Base-by-base conservation (phyloP, 1,140 invertebrate genomes). In the Meloidogyne exigua region DNA sequence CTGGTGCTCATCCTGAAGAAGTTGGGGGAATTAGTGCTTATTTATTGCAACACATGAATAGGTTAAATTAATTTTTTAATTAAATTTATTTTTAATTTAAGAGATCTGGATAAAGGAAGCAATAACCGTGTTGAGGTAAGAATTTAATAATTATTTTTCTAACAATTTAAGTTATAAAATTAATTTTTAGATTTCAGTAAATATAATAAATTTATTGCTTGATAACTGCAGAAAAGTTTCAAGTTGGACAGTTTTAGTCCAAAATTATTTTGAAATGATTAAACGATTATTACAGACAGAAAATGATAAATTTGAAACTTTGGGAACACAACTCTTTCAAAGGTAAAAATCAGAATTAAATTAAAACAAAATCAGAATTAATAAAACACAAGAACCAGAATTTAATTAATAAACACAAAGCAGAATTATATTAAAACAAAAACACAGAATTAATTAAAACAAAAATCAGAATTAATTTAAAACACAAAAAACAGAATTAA, bases 31-130 rank as follows among this genome's bases (percentile, higher is more conserved):
- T 73, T 5, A 65, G 72, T 36, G 57, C 72, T 12, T 73, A 73
- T 64, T 32, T 73, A 23, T 23, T 73, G n/a, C 72, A 73, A 21
- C 72, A 73, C 36, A 57, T 73, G 72, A 73, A 73, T 65, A 73
- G 72, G 72, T 57, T 26, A n/a, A 39, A 32, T 72, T 12, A 36
- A 21, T 70, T 70, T 70, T 36, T 3, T 12, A 39, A 18, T 32
- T 32, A 32, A 32, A 32, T 32, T 32, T 32, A 3, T 32, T 25
- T 69, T 42, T 4, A 39, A 13, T 42, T 71, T 71, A 13, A 73
- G 72, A 64, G 72, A 73, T 23, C 25, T 73, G 23, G 72, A 73
- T 36, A 73, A 26, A 23, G 57, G 36, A 73, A 73, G 28, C 4
- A 62, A 62, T 42, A 62, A 62, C 13, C 18, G 44, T 62, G 72